Conservation (phyloP, 2,113 vertebrate genomes). For the Heterocephalus glaber region DNA sequence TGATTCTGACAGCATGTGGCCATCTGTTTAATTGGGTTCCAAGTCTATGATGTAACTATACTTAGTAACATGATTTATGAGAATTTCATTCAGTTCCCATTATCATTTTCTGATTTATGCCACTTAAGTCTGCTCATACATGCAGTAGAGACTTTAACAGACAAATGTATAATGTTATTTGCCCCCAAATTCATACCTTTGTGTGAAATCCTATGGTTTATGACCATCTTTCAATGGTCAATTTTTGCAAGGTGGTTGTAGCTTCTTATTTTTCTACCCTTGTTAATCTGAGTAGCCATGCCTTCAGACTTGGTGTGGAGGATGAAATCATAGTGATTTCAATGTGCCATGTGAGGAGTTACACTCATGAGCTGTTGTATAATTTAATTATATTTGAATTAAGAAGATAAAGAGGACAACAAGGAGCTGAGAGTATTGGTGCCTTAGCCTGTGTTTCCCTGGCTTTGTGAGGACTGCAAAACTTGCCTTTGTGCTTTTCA, state of each 20-base stretch:
- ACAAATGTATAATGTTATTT: conserved; percentile 17
- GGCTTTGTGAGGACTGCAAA: not conserved
- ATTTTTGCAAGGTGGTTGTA: conserved; percentile 44
- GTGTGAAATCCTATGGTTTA: conserved; percentile 39
- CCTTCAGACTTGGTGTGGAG: not conserved
- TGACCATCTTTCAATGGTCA: conserved; percentile 48
- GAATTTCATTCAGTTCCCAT: conserved; percentile 71
- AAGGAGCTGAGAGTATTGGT: not conserved
- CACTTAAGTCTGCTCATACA: conserved; percentile 39
- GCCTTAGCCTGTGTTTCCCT: not conserved
- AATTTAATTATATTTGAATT: conserved; percentile 63
- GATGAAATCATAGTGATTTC: conserved; percentile 35
- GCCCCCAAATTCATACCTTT: not conserved
- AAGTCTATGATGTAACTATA: conserved; percentile 80
- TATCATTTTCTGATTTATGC: conserved; percentile 73
- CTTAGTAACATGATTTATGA: conserved; percentile 79
- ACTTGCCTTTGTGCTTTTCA: not conserved
- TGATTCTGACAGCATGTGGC: conserved; percentile 78
- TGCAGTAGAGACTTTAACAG: conserved; percentile 35
- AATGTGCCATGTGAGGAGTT: not conserved
- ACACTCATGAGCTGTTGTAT: not conserved
- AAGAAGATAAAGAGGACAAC: conserved; percentile 3
- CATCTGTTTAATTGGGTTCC: conserved; percentile 81
- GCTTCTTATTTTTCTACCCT: conserved; percentile 39
- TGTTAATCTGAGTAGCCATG: conserved; percentile 11